A percentile compares a stretch with the other conserved stretches of the same genome.
Conservation (phyloP, 1,140 invertebrate genomes). For the Drosophila lacertosa region DNA sequence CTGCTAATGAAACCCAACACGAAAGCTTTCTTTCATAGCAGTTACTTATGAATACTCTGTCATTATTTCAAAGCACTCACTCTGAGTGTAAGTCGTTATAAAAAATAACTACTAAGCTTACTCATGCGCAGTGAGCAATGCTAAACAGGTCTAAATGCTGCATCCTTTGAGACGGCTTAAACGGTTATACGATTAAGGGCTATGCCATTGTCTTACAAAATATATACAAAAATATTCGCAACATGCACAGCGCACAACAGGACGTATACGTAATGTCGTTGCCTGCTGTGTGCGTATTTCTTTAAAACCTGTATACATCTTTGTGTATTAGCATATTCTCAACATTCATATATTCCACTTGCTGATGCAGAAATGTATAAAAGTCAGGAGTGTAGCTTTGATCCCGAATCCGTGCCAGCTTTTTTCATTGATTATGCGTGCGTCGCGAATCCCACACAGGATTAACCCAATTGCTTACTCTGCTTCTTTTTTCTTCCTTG, state of each 20-base stretch:
- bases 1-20: neutral
- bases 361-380: constrained; percentile 74
- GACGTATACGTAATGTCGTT: constrained; percentile 29
- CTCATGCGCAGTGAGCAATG: constrained; percentile 1
- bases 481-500: constrained; percentile 6
- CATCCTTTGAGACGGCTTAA: constrained; percentile 21
- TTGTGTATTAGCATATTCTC: constrained; percentile 69
- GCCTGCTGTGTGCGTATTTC: constrained; percentile 11
- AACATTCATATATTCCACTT: constrained; percentile 69
- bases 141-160: constrained; percentile 23
- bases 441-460: constrained; percentile 15
- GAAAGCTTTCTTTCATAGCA: neutral
- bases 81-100: too few relatives aligned
- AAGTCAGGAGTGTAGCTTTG: constrained; percentile 46
- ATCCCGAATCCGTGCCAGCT: constrained; percentile 44
- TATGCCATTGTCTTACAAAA: constrained; percentile 39
- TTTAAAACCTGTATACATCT: neutral
- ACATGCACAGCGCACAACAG: constrained; percentile 22
- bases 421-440: constrained; percentile 66
- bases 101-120: neutral
- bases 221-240: constrained; percentile 25
- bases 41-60: neutral
- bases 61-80: neutral
- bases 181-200: constrained; percentile 38
- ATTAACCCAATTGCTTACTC: neutral